phyloP scores from a whole-genome alignment of 2,888 invertebrate species.

The Drosophila multiciliata region DNA sequence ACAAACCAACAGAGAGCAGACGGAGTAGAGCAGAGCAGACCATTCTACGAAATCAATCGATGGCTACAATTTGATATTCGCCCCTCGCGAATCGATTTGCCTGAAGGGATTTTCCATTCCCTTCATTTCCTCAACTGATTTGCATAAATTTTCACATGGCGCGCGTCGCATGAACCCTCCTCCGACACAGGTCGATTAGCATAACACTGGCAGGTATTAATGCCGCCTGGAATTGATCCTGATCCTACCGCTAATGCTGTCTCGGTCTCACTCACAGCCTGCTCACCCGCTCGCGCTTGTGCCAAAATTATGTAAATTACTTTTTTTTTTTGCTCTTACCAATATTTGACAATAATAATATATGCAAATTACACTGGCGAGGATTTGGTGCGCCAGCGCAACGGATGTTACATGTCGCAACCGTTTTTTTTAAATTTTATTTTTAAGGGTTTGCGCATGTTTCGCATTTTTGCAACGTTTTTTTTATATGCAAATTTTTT shows the following conservation, averaged over 20 bases:
- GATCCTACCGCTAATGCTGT: conserved; percentile 5
- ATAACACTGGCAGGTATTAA: conserved; percentile 76
- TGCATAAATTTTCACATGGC: conserved; percentile 73
- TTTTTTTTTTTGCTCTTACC: conserved; percentile 41
- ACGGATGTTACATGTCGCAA: conserved; percentile 69
- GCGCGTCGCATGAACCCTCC: conserved; percentile 73
- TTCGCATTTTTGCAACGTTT: conserved; percentile 59
- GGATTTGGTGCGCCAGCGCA: conserved; percentile 53
- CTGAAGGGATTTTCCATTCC: conserved; percentile 50
- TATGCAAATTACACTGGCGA: conserved; percentile 73
- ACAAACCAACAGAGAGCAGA: conserved; percentile 56
- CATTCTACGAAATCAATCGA: conserved; percentile 63
- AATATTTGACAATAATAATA: conserved; percentile 75
- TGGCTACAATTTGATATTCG: conserved; percentile 33
- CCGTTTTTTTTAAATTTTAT: conserved; percentile 24
- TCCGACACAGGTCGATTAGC: conserved; percentile 82
- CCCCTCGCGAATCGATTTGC: conserved; percentile 66
- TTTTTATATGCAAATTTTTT: conserved; percentile 74
- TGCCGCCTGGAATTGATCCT: conserved; percentile 20
- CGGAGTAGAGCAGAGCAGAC: conserved; percentile 9
- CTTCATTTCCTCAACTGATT: conserved; percentile 51
- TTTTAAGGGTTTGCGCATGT: conserved; percentile 61
- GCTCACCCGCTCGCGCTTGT: conserved; percentile 40
- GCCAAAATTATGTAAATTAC: conserved; percentile 81
- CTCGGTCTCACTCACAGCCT: conserved; percentile 23